These are phyloP conservation scores for Pteromalus puparum DNA, from an alignment of 1,140 invertebrate genomes.

Conservation along the genomic window DNA sequence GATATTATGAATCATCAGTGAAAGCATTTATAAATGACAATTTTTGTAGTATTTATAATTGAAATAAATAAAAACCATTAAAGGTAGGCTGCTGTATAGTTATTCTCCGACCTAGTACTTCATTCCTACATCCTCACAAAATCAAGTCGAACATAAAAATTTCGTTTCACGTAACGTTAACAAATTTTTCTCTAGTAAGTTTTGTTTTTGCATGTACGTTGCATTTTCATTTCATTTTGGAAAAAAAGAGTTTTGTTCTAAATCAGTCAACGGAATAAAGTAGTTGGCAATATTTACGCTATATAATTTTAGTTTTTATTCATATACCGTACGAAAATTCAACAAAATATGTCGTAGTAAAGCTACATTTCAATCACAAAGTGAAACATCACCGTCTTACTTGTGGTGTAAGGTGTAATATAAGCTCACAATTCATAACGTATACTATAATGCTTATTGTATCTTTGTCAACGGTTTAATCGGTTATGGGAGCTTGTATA, in stretches of 20 bases:
- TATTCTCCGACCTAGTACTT: not conserved
- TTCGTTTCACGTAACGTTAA: too few relatives aligned
- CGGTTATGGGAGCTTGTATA: not conserved
- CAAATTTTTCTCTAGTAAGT: too few relatives aligned
- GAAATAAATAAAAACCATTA: conserved; percentile 42
- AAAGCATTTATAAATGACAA: conserved; percentile 47
- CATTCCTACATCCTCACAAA: not conserved
- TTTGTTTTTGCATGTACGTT: too few relatives aligned
- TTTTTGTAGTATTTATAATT: conserved; percentile 51
- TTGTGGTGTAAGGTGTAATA: not conserved
- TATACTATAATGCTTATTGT: not conserved
- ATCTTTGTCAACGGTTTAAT: not conserved
- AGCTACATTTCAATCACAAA: not conserved
- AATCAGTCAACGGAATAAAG: too few relatives aligned
- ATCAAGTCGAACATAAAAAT: not conserved
- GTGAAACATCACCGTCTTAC: not conserved
- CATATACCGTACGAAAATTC: too few relatives aligned
- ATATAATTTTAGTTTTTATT: too few relatives aligned
- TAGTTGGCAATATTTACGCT: too few relatives aligned
- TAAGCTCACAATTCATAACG: not conserved
- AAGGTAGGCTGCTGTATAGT: not conserved
- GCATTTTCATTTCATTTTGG: too few relatives aligned
- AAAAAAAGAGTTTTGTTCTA: too few relatives aligned
- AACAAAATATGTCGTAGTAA: too few relatives aligned
- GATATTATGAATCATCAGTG: conserved; percentile 46